Base-by-base conservation (phyloP, 2,797 vertebrate species). In the Argyrosomus regius region DNA sequence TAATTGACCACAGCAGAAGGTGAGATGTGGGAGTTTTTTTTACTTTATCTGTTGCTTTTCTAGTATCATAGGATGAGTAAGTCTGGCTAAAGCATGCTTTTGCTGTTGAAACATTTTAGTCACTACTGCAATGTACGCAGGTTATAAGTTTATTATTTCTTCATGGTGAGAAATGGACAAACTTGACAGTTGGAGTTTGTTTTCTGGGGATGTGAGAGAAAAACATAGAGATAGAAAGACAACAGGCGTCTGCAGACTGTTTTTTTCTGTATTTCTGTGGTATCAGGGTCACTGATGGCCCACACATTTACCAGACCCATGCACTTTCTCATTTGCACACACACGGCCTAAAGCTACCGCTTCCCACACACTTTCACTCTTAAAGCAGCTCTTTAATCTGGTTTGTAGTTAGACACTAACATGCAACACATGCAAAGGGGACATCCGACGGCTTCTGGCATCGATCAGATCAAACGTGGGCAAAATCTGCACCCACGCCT, bases 351-450 rank as follows among this genome's bases (percentile, higher is more conserved):
- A 59, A 76, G 56, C 71, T 75, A 46, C 67, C 16, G 11, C 90
- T 83, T 89, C 89, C 90, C 84, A 90, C 90, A 75, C 85, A 89
- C 82, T 92, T 90, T 87, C 89, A 81, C 88, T 89, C 16, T 31
- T 79, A 9, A 82, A 80, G 57, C 81, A 68, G 28, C 60, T 45
- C 83, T 90, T 88, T 88, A 57, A 86, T 86, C 72, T 82, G 71
- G 83, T 84, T 84, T 86, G 58, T 54, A 84, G 63, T 54, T 56
- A 28, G 26, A 86, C 28, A 53, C 62, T 63, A 70, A 72, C 81
- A 62, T 80, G 69, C 79, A 78, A 70, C 80, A 67, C 24, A 71
- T 60, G 68, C 82, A 85, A 79, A 89, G 68, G 58, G 76, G 82
- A 85, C 75, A 87, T 82, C 80, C 46, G 48, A 75, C 0, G 3